phyloP scores from a whole-genome alignment of 1,140 invertebrate genomes.

The Drosophila rufa region DNA sequence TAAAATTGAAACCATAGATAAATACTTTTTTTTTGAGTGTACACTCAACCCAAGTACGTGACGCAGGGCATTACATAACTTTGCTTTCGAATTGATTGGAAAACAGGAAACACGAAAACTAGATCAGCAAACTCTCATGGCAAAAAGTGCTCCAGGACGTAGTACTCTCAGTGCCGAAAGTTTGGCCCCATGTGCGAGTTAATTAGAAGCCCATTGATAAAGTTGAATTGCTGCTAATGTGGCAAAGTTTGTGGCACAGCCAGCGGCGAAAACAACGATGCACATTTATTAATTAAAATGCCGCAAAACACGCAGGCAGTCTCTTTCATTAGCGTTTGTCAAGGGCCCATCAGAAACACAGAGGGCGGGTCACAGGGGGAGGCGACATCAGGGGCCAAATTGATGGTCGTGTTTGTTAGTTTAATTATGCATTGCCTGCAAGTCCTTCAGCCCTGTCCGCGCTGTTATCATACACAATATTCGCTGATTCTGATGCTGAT shows the following conservation, averaged over 20 bases:
- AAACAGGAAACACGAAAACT: constrained; percentile 50
- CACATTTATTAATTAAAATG: constrained; percentile 78
- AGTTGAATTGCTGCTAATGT: constrained; percentile 71
- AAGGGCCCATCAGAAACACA: constrained; percentile 65
- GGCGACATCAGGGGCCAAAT: constrained; percentile 17
- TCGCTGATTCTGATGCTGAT: constrained; percentile 2
- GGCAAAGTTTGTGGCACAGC: constrained; percentile 18
- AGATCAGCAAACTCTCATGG: constrained; percentile 57
- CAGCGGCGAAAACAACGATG: constrained; percentile 16
- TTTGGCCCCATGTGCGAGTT: constrained; percentile 49
- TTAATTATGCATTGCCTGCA: constrained; percentile 66
- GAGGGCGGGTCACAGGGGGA: background rate
- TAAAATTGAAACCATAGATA: too few species aligned
- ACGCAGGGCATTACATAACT: constrained; percentile 48
- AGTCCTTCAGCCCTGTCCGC: constrained; percentile 15
- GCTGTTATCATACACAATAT: constrained; percentile 60
- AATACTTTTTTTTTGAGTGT: background rate
- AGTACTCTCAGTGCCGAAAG: constrained; percentile 2
- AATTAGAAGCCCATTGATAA: constrained; percentile 78
- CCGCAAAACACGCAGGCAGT: constrained; percentile 53
- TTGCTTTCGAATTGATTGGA: constrained; percentile 53
- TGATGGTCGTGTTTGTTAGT: constrained; percentile 67
- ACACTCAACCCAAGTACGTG: constrained; percentile 51
- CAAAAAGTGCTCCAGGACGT: constrained; percentile 32
- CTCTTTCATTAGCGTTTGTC: constrained; percentile 62